These are phyloP conservation scores for Calidris pygmaea DNA, from an alignment of 2,113 vertebrate species.

Conservation along the genomic window DNA sequence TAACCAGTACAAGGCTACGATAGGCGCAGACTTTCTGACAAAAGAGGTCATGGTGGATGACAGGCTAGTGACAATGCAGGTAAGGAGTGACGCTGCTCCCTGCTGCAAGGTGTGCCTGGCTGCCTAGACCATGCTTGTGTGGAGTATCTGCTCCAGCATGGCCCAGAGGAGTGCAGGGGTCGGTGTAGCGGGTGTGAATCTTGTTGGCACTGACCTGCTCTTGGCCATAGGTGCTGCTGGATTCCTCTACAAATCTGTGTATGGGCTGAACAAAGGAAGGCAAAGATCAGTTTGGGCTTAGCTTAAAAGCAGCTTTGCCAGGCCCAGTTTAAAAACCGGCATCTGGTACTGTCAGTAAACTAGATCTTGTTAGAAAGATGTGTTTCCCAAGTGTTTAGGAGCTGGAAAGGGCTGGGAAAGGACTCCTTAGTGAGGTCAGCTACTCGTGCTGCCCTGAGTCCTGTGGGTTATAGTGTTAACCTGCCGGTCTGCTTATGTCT, in stretches of 20 bases:
- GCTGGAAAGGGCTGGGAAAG: not conserved
- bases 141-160: not conserved
- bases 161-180: not conserved
- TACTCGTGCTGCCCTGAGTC: accelerated
- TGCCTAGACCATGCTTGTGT: not conserved
- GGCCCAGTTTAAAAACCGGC: not conserved
- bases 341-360: not conserved
- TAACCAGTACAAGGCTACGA: conserved; percentile 99
- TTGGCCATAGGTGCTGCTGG: not conserved
- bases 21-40: conserved; percentile 97
- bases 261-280: not conserved
- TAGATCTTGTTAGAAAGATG: not conserved
- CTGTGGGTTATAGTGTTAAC: not conserved
- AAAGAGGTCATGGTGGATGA: conserved; percentile 99
- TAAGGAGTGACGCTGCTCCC: conserved; percentile 50
- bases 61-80: conserved; percentile 99
- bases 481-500: not conserved
- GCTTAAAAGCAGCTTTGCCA: not conserved
- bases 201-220: not conserved
- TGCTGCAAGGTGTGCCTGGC: not conserved
- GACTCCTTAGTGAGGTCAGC: not conserved
- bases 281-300: not conserved
- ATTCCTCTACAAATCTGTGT: not conserved
- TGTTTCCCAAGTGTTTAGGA: not conserved
- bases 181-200: not conserved